phyloP scores from a whole-genome alignment of 2,113 vertebrate genomes.

The Anguilla rostrata region DNA sequence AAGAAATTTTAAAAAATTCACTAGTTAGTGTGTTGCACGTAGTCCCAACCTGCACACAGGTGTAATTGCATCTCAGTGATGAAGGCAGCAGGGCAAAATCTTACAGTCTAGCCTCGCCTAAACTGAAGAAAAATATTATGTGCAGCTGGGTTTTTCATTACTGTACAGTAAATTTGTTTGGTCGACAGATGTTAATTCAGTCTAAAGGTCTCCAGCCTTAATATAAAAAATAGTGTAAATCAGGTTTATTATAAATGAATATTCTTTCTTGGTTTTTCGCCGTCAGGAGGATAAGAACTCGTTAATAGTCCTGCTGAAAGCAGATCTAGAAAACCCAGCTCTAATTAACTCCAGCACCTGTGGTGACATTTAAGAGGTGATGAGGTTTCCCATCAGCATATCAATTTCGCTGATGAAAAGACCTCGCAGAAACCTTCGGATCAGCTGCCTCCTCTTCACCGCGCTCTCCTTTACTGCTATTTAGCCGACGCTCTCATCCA shows the following conservation, averaged over 20 bases:
- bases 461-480: no score
- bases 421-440: not conserved
- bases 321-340: not conserved
- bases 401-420: not conserved
- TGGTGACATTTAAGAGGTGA: not conserved
- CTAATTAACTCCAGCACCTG: not conserved
- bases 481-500: no score
- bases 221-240: no score
- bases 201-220: not conserved
- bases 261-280: not conserved
- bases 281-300: not conserved
- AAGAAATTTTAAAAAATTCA: not conserved
- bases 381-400: not conserved
- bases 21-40: not conserved
- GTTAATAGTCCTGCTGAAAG: not conserved
- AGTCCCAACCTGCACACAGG: not conserved
- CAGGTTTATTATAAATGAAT: not conserved
- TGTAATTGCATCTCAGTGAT: not conserved
- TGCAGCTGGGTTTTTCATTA: no score
- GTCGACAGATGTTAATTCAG: no score
- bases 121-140: not conserved
- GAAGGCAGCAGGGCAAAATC: not conserved
- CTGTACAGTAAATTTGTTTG: not conserved
- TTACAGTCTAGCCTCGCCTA: not conserved
- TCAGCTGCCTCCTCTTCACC: not conserved